These are phyloP conservation scores for Brachycybe producta DNA, from an alignment of 2,888 invertebrate genomes.

Conservation along the genomic window DNA sequence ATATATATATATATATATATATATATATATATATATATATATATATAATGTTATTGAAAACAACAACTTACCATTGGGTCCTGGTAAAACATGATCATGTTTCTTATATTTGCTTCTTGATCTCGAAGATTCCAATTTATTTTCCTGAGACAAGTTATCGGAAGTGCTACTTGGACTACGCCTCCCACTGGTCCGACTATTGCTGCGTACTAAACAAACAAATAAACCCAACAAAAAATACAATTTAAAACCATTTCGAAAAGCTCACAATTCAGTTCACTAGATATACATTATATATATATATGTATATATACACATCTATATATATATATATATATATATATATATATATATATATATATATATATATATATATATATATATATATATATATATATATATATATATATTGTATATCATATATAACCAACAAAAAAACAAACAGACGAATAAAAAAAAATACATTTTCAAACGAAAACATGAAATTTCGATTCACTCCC, in stretches of 20 bases:
- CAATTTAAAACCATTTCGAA: not conserved
- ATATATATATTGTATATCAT: too few relatives aligned
- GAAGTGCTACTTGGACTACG: conserved; percentile 17
- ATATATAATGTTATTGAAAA: too few relatives aligned
- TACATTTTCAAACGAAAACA: too few relatives aligned
- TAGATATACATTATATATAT: too few relatives aligned
- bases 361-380: conserved; percentile 13
- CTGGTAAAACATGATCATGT: conserved; percentile 5
- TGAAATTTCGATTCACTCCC: too few relatives aligned
- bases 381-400: too few relatives aligned
- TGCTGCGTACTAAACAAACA: conserved; percentile 12
- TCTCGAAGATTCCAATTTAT: conserved; percentile 12
- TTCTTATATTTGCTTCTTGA: conserved; percentile 17
- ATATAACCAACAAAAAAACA: too few relatives aligned
- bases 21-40: too few relatives aligned
- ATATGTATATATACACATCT: too few relatives aligned
- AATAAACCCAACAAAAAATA: not conserved
- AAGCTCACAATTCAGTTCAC: not conserved
- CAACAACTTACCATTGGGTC: conserved; percentile 13
- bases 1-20: too few relatives aligned
- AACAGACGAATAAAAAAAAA: too few relatives aligned
- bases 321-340: not conserved
- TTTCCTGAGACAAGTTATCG: conserved; percentile 11
- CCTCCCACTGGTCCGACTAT: conserved; percentile 12
- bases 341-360: not conserved